These are phyloP conservation scores for Gonioctena quinquepunctata DNA, from an alignment of 1,140 invertebrate genomes.

Conservation along the genomic window DNA sequence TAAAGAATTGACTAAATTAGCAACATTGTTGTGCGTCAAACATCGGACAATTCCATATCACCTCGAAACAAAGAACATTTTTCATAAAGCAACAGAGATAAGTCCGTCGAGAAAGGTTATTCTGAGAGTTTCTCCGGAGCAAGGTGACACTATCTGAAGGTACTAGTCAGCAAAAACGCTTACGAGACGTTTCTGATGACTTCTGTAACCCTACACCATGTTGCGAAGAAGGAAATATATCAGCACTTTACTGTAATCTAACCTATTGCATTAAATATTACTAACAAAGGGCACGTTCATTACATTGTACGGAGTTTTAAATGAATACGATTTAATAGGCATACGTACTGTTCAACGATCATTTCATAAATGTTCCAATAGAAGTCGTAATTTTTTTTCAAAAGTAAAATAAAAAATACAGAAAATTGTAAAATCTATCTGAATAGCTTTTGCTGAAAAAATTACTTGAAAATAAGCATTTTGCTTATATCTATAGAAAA, in stretches of 20 bases:
- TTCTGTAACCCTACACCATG: conserved; percentile 5
- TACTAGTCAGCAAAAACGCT: conserved; percentile 15
- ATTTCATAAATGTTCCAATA: no score
- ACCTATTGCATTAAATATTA: not conserved
- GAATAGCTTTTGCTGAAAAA: no score
- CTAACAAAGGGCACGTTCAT: conserved; percentile 7
- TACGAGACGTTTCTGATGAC: conserved; percentile 19
- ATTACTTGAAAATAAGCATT: no score
- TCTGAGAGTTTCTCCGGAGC: not conserved
- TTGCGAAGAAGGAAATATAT: conserved; percentile 5
- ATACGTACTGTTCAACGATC: no score
- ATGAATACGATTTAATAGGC: no score
- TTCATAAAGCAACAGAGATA: not conserved
- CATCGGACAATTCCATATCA: no score
- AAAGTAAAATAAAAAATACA: no score
- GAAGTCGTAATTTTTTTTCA: no score
- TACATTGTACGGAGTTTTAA: not conserved
- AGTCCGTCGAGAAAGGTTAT: conserved; percentile 2
- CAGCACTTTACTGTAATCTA: conserved; percentile 9
- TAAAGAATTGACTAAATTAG: no score
- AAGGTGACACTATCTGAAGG: conserved; percentile 1
- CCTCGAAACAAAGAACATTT: not conserved
- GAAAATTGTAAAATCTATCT: no score
- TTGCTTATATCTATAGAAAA: no score
- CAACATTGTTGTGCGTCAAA: no score